Evolutionary conservation across 1,140 invertebrate species (phyloP).

Genomic region (Cataglyphis hispanica): DNA sequence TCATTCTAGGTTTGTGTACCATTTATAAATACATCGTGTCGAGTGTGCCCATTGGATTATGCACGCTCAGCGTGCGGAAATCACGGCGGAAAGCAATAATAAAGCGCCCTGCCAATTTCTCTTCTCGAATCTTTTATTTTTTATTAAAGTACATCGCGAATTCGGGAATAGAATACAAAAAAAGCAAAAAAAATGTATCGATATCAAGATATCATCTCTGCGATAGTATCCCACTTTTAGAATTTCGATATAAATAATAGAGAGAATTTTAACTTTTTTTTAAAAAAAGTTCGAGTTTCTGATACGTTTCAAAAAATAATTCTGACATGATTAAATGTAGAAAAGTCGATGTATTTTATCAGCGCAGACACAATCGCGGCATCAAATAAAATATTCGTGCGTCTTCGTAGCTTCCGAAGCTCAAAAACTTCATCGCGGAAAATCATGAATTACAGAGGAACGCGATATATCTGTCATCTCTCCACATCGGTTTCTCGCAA

Average conservation of each 20-base stretch:
- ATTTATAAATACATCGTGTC: constrained; percentile 38
- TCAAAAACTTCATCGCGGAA: too few relatives aligned
- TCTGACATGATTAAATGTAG: too few relatives aligned
- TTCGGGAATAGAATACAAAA: not conserved
- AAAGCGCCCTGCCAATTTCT: not conserved
- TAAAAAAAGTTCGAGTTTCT: too few relatives aligned
- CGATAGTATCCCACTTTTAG: not conserved
- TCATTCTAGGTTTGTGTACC: constrained; percentile 44
- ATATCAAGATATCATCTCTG: not conserved
- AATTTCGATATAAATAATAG: not conserved
- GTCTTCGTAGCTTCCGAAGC: too few relatives aligned
- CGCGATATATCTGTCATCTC: too few relatives aligned
- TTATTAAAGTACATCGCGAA: not conserved
- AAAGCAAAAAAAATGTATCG: not conserved
- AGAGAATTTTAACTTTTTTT: too few relatives aligned
- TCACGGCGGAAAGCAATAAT: not conserved
- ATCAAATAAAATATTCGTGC: too few relatives aligned
- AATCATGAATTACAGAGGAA: too few relatives aligned
- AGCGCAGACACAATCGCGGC: too few relatives aligned
- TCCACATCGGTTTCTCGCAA: too few relatives aligned
- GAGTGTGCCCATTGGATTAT: constrained; percentile 44
- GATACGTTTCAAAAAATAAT: too few relatives aligned
- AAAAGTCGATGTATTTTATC: too few relatives aligned
- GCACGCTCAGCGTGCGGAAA: constrained; percentile 2
- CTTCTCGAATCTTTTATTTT: not conserved